Conservation (phyloP, 1,140 invertebrate species). For the Drosophila tani region DNA sequence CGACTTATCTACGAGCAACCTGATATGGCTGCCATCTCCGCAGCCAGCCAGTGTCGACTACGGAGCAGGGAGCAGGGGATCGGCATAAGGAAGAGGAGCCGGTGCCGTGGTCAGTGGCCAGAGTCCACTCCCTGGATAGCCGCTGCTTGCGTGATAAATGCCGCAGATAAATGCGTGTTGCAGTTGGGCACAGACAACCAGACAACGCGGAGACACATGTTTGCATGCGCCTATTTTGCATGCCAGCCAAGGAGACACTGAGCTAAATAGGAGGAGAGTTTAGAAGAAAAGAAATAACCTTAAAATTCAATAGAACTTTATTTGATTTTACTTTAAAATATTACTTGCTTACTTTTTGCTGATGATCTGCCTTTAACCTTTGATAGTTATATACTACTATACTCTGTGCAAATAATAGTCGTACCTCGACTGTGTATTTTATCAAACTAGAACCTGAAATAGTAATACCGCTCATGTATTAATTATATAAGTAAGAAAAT, state of each 20-base stretch:
- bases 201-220: constrained; percentile 82
- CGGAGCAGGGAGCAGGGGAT: neutral
- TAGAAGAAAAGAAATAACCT: accelerated
- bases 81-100: constrained; percentile 14
- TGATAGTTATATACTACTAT: no score
- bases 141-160: constrained; percentile 71
- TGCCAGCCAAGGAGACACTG: constrained; percentile 42
- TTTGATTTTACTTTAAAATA: no score
- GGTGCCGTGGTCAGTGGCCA: neutral
- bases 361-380: no score
- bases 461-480: no score
- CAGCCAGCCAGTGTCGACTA: constrained; percentile 8
- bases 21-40: constrained; percentile 64
- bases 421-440: no score
- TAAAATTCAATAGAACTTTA: no score
- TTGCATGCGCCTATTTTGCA: constrained; percentile 73
- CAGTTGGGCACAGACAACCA: constrained; percentile 75
- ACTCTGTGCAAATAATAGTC: no score
- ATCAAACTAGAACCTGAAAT: no score
- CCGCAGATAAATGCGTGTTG: constrained; percentile 79
- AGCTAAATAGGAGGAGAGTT: neutral
- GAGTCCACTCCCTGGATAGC: constrained; percentile 27
- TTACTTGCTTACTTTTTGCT: no score
- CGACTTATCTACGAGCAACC: constrained; percentile 78
- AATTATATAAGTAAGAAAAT: neutral